Evolutionary conservation across 2,797 vertebrate species (phyloP), one percentile per base, ranked within the genome.

Genomic region (Danio aesculapii): DNA sequence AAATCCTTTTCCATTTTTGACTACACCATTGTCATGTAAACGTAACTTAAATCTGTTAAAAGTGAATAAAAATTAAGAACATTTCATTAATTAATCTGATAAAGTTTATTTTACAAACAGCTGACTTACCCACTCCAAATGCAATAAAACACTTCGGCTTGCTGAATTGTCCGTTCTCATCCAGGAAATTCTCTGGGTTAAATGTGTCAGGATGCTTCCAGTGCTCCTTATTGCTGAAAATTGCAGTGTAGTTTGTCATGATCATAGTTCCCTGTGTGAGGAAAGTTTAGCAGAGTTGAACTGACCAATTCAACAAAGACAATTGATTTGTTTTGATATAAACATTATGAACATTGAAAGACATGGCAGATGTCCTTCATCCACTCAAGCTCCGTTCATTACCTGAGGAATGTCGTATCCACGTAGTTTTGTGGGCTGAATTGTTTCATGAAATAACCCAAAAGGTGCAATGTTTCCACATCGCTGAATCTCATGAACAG

Each of bases 171-270:
- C 80, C 80, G 0, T 83, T 57, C 0, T 83, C 82, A 13, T 86
- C 80, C 46, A 87, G 79, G 67, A 86, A 86, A 66, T 86, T 85
- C 7, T 79, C 74, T 7, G 85, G 84, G 53, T 86, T 88, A n/a
- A 86, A 88, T 0, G 73, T 83, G 13, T 88, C 63, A 1, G 85
- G 84, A 6, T 87, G 52, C 44, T 88, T 88, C 85, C 87, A 86
- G 53, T 81, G 74, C 10, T 84, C 39, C 66, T 82, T 81, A 58
- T 86, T 61, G 8, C 0, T 71, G 43, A 89, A 46, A 62, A 89
- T 49, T 2, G 71, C 79, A n/a, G 71, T 79, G 19, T 87, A 16
- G 75, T 85, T 85, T 6, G 53, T 1, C 41, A 83, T 1, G 4
- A 88, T 49, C 8, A 19, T 7, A 0, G 84, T 88, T 72, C 81